Evolutionary conservation across 2,113 vertebrate species (phyloP), one percentile per base, ranked within the genome.

Genomic region (Seriola dumerili): DNA sequence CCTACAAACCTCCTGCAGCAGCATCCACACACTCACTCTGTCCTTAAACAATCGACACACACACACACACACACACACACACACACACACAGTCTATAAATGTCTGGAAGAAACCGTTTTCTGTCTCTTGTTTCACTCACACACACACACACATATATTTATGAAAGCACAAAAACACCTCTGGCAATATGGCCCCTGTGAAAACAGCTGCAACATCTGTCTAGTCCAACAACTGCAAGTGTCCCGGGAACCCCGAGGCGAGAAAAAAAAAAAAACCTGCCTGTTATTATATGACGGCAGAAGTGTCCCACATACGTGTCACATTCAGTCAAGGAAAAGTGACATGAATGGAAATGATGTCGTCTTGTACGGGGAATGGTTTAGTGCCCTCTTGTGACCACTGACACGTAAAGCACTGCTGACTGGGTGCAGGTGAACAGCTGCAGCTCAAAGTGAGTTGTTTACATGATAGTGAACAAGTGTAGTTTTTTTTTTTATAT

Each of bases 331-430:
- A 64, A 63, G 73, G 57, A 64, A 34, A 66, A 57, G 66, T 36
- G 67, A 78, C 64, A 79, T 16, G 16, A 72, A 61, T 52, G 59
- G 46, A 5, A 42, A 50, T 25, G 72, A 85, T 32, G 66, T 42
- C 42, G 54, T 3, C 23, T 1, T 12, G 29, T 10, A 1, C 8
- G 50, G 29, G 58, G 69, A 54, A 54, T 23, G 4, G 64, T 64
- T 62, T 81, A 83, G 42, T 83, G 88, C 88, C 88, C 83, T 62
- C 91, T 92, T 46, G 89, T 91, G 92, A 48, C 88, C 81, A 12
- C 7, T 36, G 72, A 16, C 0, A 73, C 64, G 54, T 10, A 80
- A 70, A 82, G 63, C 89, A 79, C 54, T 2, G 52, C 17, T 2
- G 64, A 44, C 0, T 21, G 0, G 3, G 16, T 54, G 25, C 44